Evolutionary conservation across 2,113 vertebrate genomes (phyloP), one percentile per base, ranked within the genome.

Genomic region (Triplophysa dalaica): DNA sequence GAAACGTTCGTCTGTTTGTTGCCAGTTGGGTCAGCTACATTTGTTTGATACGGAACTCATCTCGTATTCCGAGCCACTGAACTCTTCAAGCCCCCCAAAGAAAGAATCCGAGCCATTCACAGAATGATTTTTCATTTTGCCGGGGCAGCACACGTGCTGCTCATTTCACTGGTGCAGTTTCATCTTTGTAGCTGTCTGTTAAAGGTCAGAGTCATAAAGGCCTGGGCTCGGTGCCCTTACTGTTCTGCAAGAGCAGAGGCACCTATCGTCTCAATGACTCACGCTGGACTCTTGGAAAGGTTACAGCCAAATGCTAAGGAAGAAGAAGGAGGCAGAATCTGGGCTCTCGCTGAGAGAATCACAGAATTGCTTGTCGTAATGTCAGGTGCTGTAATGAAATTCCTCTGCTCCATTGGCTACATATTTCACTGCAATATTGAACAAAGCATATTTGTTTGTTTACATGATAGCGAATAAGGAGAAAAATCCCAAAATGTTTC

Each of bases 141-240:
- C 29, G 22, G 38, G 22, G 64, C 56, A 76, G 38, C 19, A 10
- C 50, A 58, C 60, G 62, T 43, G 22, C 26, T 76, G 56, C 63
- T 76, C 73, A 70, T 73, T 80, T 72, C 54, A 77, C 21, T 54
- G 70, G 54, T 72, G 43, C 70, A 70, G 70, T 75, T 60, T 26
- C 81, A 79, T 81, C 79, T 11, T 81, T 64, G 38, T 72, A 77
- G 43, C 73, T 87, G 85, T 87, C 77, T 84, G 77, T 73, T 62
- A 90, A 92, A 93, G 91, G 91, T 90, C 90, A 91, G 38, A 63
- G 68, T 68, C 83, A 87, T 84, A 84, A 87, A 87, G 80, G 88
- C 81, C 41, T 65, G n/a, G 24, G n/a, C 70, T 82, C 70, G 83
- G 86, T 85, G 86, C 84, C 85, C 87, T 90, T 87, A 84, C 85